Base-by-base conservation (phyloP, 1,140 invertebrate genomes). In the Drosophila suzukii region DNA sequence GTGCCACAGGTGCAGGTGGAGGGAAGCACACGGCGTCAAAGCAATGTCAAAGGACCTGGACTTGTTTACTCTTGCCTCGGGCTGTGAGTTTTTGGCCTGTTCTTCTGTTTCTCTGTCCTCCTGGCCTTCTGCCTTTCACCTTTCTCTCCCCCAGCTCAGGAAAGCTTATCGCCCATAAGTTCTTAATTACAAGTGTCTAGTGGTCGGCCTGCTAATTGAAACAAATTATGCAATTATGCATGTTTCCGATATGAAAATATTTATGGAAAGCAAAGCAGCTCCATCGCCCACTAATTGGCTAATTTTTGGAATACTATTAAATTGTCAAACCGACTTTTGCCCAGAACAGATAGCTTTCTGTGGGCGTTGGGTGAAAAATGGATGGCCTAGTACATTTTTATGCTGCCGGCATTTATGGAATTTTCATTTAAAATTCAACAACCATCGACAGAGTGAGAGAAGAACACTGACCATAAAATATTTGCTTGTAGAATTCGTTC, bases 1-100 rank as follows among this genome's bases (percentile, higher is more conserved):
- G 80, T 84, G 84, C 57, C 71, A 72, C 34, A 84, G 70, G 77
- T 81, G 76, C 78, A 76, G 65, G 79, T 54, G 73, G 57, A 65
- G 20, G 39, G 4, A 49, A 13, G 27, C 6, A 27, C 57, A 12
- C 50, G 0, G n/a, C 15, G 49, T 17, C 49, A 62, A 67, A 73
- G 30, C 41, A 43, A 36, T 39, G 36, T 38, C 60, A 75, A 75
- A 75, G 73, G 51, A 54, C 32, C 32, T 11, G 20, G 15, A 38
- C 27, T 55, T 55, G 59, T 55, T 49, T 55, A 49, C 65, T 32
- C 59, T 39, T 13, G 58, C 57, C 58, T 24, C 17, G 34, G 57
- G 55, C 50, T 24, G 6, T 10, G 36, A 11, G 10, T 4, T 38
- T 47, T 47, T 7, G 12, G 15, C 12, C 32, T 8, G 32, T 10